Conservation (phyloP, 2,888 invertebrate genomes). For the Lottia scabra region DNA sequence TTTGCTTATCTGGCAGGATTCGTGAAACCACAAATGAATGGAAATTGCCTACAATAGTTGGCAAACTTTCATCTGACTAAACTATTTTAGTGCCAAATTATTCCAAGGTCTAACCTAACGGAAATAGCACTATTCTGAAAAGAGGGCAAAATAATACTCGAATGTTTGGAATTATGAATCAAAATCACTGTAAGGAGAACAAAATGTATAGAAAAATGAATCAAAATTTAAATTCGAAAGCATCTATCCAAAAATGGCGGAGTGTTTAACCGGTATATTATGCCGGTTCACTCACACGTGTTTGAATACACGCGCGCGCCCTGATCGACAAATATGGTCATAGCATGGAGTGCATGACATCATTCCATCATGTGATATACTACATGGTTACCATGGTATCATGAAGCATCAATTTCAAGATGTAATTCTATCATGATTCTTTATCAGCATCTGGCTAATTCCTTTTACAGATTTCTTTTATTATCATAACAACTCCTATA, state of each 20-base stretch:
- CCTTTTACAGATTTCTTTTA: not conserved
- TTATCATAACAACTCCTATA: not conserved
- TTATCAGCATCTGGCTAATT: not conserved
- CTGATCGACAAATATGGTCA: not conserved
- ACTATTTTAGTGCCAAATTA: too few species aligned
- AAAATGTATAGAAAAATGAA: too few species aligned
- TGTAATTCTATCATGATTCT: not conserved
- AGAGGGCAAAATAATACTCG: too few species aligned
- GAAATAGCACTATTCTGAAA: too few species aligned
- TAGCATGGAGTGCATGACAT: conserved; percentile 1
- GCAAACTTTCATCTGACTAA: too few species aligned
- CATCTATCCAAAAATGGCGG: not conserved
- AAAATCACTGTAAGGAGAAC: too few species aligned
- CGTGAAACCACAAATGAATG: too few species aligned
- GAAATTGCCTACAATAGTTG: too few species aligned
- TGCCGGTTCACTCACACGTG: not conserved
- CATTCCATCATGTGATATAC: not conserved
- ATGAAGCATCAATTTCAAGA: not conserved
- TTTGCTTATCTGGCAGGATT: too few species aligned
- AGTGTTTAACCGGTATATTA: not conserved
- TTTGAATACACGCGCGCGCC: not conserved
- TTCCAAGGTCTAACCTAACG: too few species aligned
- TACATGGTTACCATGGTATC: not conserved
- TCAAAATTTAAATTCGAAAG: not conserved
- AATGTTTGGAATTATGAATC: too few species aligned